Evolutionary conservation across 2,113 vertebrate genomes (phyloP), one percentile per base, ranked within the genome.

Genomic region (Rhadina sibilatrix): DNA sequence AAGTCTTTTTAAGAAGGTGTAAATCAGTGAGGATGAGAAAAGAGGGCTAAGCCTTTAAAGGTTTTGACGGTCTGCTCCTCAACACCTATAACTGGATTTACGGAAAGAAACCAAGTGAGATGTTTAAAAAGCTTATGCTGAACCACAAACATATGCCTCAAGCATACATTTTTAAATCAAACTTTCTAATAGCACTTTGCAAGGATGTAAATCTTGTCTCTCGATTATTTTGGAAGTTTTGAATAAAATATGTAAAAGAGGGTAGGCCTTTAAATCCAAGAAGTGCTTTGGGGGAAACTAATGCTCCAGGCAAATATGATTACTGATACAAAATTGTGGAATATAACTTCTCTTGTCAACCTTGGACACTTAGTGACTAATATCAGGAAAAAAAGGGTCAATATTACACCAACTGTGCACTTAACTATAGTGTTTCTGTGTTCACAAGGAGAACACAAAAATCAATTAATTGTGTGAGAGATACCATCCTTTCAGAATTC

Each of bases 341-440:
- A 83, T 94, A 68, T 75, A 95, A 96, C 86, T 97, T 91, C 92
- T 87, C 93, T 96, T 93, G 91, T 96, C 96, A 97, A 95, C 87
- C 77, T 97, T 96, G 94, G 97, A 90, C 71, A 84, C 66, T 84
- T 57, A 93, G 83, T 94, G 79, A 97, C 95, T 94, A 96, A 96
- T 90, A 97, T 84, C 25, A 95, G 71, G 54, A 94, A 97, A 90
- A 87, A 93, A 92, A 97, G 97, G 96, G 97, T 97, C 96, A 94
- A 96, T 97, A 96, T 86, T 61, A 77, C 79, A 89, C 91, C 87
- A 94, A 77, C 90, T 90, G 92, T 93, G 83, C 60, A 95, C 87
- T 78, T 96, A 97, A 96, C 64, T 94, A 75, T 68, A 59, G 80
- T 82, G 46, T 93, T 83, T 93, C 72, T 95, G 57, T 65, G 86